phyloP scores from a whole-genome alignment of 2,888 invertebrate genomes.

The Himalopsyche japonica region DNA sequence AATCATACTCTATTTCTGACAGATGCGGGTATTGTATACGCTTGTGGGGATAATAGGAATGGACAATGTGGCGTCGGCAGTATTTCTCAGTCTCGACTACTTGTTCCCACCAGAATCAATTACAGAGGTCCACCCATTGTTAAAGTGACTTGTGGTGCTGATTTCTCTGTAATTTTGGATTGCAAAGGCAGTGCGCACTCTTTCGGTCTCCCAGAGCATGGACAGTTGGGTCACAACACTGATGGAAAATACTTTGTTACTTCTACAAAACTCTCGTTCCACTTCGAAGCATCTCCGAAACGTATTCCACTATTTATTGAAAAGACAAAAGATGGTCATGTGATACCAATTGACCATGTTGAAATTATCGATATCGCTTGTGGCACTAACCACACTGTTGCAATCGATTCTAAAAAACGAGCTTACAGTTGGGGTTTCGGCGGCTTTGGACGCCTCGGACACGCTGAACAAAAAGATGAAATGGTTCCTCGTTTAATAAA shows the following conservation, averaged over 20 bases:
- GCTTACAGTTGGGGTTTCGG: constrained; percentile 96
- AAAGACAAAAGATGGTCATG: constrained; percentile 83
- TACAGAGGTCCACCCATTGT: constrained; percentile 85
- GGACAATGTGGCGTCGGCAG: constrained; percentile 90
- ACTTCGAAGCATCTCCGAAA: constrained; percentile 83
- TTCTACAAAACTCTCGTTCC: constrained; percentile 83
- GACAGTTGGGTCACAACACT: constrained; percentile 90
- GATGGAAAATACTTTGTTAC: constrained; percentile 94
- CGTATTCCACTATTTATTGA: constrained; percentile 85
- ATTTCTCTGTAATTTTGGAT: constrained; percentile 90
- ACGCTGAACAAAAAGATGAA: constrained; percentile 92
- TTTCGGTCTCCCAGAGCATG: constrained; percentile 92
- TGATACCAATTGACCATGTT: constrained; percentile 80
- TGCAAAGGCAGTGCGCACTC: constrained; percentile 86
- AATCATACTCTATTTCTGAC: constrained; percentile 87
- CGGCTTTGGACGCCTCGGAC: constrained; percentile 90
- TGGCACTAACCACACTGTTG: constrained; percentile 89
- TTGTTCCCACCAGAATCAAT: constrained; percentile 66
- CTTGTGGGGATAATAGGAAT: constrained; percentile 89
- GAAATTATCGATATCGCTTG: constrained; percentile 89
- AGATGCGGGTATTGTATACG: constrained; percentile 84
- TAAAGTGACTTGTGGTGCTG: constrained; percentile 88
- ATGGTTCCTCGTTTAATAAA: constrained; percentile 84
- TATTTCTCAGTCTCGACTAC: constrained; percentile 56
- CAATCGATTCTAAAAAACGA: constrained; percentile 85